Conservation (phyloP, 1,140 invertebrate species). For the Reticulitermes speratus region DNA sequence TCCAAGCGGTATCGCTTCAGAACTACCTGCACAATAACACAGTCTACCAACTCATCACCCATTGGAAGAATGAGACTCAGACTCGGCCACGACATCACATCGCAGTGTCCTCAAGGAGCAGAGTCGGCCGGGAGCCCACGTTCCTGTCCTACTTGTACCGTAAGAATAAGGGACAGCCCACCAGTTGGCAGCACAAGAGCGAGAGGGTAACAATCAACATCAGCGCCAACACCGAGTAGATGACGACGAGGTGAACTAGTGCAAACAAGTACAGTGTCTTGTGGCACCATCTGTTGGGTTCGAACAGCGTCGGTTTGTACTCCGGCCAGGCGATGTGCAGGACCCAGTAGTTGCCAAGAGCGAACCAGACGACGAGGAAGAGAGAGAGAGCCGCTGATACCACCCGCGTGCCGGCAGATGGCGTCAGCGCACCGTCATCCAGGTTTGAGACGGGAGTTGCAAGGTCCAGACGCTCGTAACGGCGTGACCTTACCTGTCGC, state of each 20-base stretch:
- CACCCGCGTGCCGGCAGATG: constrained; percentile 47
- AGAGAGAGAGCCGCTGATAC: constrained; percentile 60
- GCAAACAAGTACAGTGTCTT: constrained; percentile 75
- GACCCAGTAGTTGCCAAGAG: constrained; percentile 79
- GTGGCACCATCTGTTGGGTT: constrained; percentile 74
- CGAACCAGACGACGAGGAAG: constrained; percentile 74
- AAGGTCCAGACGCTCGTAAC: constrained; percentile 58
- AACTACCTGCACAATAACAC: too few relatives aligned
- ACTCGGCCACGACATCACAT: not conserved
- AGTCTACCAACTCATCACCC: too few relatives aligned
- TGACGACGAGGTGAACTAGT: constrained; percentile 66
- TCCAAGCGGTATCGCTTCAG: too few relatives aligned
- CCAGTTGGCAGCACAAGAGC: constrained; percentile 56
- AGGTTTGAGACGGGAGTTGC: constrained; percentile 64
- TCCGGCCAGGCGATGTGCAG: constrained; percentile 72
- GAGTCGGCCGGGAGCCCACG: not conserved
- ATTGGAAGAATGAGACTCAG: too few relatives aligned
- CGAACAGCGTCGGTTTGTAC: constrained; percentile 63
- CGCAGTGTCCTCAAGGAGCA: not conserved
- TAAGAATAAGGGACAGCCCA: constrained; percentile 65
- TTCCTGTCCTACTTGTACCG: constrained; percentile 58
- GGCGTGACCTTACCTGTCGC: constrained; percentile 61
- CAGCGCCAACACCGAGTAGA: constrained; percentile 59
- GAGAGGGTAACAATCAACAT: constrained; percentile 60
- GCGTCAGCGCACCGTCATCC: constrained; percentile 47